These are phyloP conservation scores for Oegoconia quadripuncta DNA, from an alignment of 2,888 invertebrate species.

Conservation along the genomic window DNA sequence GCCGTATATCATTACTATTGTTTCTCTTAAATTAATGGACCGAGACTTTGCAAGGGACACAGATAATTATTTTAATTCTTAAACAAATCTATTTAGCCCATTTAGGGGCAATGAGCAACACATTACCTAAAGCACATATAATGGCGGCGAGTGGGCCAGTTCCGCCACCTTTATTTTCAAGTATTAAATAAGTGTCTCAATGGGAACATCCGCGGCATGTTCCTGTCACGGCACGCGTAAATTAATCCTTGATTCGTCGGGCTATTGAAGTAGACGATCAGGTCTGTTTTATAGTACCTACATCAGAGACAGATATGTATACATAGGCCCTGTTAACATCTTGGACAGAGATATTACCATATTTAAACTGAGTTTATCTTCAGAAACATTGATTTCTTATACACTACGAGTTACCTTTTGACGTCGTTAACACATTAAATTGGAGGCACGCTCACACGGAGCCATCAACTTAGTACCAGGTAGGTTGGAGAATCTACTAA, in stretches of 20 bases:
- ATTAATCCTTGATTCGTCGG: conserved; percentile 24
- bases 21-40: no score
- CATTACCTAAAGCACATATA: conserved; percentile 26
- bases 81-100: background rate
- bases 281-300: conserved; percentile 5
- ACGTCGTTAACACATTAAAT: no score
- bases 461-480: no score
- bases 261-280: conserved; percentile 11
- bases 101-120: conserved; percentile 18
- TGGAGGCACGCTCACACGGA: no score
- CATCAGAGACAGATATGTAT: no score
- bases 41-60: background rate
- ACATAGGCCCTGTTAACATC: no score
- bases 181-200: conserved; percentile 52
- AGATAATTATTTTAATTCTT: background rate
- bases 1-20: no score
- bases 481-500: no score
- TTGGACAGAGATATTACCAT: no score
- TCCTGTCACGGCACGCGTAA: conserved; percentile 48
- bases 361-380: no score
- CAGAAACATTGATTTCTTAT: no score
- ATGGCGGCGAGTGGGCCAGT: conserved; percentile 36
- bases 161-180: conserved; percentile 57
- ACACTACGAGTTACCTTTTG: no score
- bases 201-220: conserved; percentile 28